Percentiles rank a stretch among this genome's conserved stretches.
Conservation (phyloP, 2,113 vertebrate species). For the Thryonomys swinderianus region DNA sequence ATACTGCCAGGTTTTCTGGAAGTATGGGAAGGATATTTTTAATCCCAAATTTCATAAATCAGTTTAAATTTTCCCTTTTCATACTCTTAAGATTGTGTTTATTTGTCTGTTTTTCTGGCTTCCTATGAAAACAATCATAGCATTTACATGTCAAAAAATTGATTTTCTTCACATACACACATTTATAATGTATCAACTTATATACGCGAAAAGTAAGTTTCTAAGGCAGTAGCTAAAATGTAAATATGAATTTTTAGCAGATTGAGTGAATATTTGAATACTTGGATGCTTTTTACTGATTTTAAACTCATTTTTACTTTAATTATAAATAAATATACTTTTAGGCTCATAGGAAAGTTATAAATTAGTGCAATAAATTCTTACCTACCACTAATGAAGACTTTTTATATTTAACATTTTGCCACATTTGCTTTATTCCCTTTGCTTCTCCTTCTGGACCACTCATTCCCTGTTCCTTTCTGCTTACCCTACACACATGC, state of each 20-base stretch:
- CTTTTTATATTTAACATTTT: conserved; percentile 17
- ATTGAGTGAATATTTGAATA: not conserved
- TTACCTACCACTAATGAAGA: not conserved
- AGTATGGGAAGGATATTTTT: not conserved
- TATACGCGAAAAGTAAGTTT: not conserved
- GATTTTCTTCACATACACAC: not conserved
- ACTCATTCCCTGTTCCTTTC: not conserved
- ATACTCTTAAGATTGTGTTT: not conserved
- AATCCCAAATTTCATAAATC: not conserved
- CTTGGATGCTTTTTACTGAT: not conserved
- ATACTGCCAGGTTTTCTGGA: conserved; percentile 1
- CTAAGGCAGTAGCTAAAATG: not conserved
- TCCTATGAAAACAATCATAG: not conserved
- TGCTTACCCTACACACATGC: too few relatives aligned
- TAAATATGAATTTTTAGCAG: not conserved
- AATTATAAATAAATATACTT: conserved; percentile 49
- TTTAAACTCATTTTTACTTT: conserved; percentile 16
- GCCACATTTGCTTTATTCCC: not conserved
- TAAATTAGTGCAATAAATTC: not conserved
- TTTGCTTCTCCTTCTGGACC: not conserved
- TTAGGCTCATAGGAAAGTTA: not conserved
- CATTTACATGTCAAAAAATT: not conserved
- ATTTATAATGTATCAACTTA: conserved; percentile 11
- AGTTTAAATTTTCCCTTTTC: not conserved
- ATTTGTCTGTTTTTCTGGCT: conserved; percentile 9